Base-by-base conservation (phyloP, 2,797 vertebrate genomes). In the Hypotaenidia philippensis region DNA sequence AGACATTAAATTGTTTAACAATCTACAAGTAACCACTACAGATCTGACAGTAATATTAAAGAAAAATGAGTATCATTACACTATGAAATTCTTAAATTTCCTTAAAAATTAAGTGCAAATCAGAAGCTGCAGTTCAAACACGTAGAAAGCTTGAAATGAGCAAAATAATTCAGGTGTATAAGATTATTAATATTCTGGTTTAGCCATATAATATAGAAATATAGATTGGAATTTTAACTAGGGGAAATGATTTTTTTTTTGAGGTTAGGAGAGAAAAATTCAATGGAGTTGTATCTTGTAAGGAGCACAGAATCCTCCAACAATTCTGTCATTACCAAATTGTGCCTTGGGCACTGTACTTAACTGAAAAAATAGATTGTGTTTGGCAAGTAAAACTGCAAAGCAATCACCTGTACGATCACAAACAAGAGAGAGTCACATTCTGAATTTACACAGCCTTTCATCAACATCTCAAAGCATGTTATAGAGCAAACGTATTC, bases 131-230 rank as follows among this genome's bases (percentile, higher is more conserved):
- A 81, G 65, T 71, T 94, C 71, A 89, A 93, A 79, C 0, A 3
- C 8, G 9, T 53, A 66, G 52, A 90, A 89, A 92, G 45, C 63
- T 89, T 96, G 89, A 95, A 97, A 96, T 96, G 72, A 86, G 49
- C 71, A 76, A 78, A 88, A 87, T 72, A 82, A 88, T 78, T 65
- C 50, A 59, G 41, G 38, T 72, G n/a, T 20, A 6, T 15, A 93
- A 61, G 15, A 61, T 34, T 13, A 87, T 26, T 79, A 80, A 79
- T 44, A 77, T n/a, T 55, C 60, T 53, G 22, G 50, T 22, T 72
- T 57, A 78, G 69, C 45, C 69, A 93, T 29, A 4, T 17, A 71
- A 64, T 32, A 61, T 27, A 60, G 52, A 76, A 82, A 89, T 18
- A 66, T 6, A 79, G 61, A 81, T 0, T 14, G 34, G 29, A 91